These are phyloP conservation scores for Enteromius trimaculatus DNA, from an alignment of 2,797 vertebrate species.

Conservation along the genomic window DNA sequence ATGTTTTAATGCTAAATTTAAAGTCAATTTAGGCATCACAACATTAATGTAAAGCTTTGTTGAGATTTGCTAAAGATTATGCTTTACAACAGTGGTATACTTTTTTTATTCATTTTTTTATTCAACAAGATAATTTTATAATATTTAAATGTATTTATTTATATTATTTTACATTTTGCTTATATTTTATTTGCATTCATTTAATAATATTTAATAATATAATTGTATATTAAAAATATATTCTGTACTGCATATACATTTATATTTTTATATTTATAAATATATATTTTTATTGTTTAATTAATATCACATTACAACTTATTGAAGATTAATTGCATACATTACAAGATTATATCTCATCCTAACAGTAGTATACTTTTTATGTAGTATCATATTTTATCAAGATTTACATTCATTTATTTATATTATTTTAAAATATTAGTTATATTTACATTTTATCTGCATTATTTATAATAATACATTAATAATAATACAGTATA, in stretches of 20 bases:
- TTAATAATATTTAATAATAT: background rate
- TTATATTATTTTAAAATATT: background rate
- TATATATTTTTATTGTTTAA: background rate
- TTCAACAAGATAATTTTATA: background rate
- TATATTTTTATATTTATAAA: background rate
- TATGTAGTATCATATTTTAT: background rate
- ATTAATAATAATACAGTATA: too few species aligned
- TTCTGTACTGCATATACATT: background rate
- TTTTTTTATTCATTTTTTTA: background rate
- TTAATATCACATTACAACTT: background rate
- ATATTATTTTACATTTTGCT: background rate
- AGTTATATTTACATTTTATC: too few species aligned
- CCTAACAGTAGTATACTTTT: too few species aligned
- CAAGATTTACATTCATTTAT: background rate
- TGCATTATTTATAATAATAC: too few species aligned
- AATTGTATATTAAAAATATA: background rate
- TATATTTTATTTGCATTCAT: background rate
- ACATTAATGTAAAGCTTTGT: background rate
- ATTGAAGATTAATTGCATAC: too few species aligned
- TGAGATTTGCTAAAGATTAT: background rate
- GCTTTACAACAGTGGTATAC: background rate
- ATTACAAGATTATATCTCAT: too few species aligned
- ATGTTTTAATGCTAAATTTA: background rate
- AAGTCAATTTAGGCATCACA: background rate
- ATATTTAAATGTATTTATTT: background rate